Conservation (phyloP, 2,113 vertebrate species). For the Syngnathus scovelli region DNA sequence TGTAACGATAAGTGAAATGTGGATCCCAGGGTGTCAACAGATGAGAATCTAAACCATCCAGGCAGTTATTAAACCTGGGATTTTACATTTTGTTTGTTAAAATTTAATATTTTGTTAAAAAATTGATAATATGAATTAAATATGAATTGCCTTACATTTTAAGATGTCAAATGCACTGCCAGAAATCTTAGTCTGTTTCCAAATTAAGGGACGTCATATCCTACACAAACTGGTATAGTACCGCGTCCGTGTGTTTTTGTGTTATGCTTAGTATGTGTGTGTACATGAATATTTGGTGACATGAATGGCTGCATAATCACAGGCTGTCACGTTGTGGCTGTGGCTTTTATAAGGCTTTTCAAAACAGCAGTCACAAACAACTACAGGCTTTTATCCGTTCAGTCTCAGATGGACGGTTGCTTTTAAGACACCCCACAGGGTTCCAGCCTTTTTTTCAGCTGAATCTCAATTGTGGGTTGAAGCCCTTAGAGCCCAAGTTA, state of each 20-base stretch:
- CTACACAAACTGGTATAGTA: constrained; percentile 3
- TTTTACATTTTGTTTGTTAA: neutral
- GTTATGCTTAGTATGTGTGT: constrained; percentile 5
- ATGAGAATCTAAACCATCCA: too few relatives aligned
- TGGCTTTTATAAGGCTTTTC: constrained; percentile 35
- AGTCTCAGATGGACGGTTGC: constrained; percentile 30
- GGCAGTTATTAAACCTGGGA: too few relatives aligned
- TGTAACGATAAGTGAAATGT: too few relatives aligned
- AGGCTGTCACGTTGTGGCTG: constrained; percentile 36
- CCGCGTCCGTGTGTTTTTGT: constrained; percentile 13
- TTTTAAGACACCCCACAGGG: constrained; percentile 50
- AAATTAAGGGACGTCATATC: neutral
- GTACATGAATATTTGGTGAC: constrained; percentile 14
- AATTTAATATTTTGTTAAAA: neutral
- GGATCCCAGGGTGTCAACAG: too few relatives aligned
- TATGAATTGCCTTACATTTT: neutral
- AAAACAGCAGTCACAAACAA: constrained; percentile 47
- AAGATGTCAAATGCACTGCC: constrained; percentile 4
- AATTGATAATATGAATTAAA: neutral
- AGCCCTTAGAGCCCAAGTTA: constrained; percentile 44
- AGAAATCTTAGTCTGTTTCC: constrained; percentile 5
- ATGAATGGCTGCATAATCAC: constrained; percentile 42
- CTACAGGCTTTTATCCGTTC: constrained; percentile 47
- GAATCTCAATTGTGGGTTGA: constrained; percentile 51
- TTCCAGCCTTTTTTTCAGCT: constrained; percentile 19